These are phyloP conservation scores for Nomada flava DNA, from an alignment of 2,888 invertebrate genomes.

Conservation along the genomic window DNA sequence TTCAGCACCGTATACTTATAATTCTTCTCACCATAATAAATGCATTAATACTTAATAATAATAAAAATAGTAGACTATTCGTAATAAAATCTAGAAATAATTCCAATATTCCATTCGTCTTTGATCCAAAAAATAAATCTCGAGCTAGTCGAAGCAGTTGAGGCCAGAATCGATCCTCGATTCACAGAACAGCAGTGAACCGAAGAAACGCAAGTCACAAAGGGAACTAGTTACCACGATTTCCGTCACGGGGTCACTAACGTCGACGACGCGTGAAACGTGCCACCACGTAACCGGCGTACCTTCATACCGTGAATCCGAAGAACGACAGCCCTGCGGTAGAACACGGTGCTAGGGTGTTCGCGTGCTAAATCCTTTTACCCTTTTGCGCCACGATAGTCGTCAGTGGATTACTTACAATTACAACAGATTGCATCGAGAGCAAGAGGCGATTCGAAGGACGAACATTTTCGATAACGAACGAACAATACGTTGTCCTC, in stretches of 20 bases:
- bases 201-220: constrained; percentile 1
- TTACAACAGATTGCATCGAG: constrained; percentile 54
- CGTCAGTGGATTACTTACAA: constrained; percentile 50
- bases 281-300: constrained; percentile 13
- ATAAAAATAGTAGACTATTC: no score
- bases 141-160: neutral
- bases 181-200: neutral
- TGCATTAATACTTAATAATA: no score
- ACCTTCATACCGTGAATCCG: constrained; percentile 31
- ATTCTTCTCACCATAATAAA: no score
- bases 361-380: constrained; percentile 60
- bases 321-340: constrained; percentile 24
- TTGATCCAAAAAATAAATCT: neutral
- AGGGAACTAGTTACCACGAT: constrained; percentile 44
- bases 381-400: constrained; percentile 46
- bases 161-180: constrained; percentile 24
- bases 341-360: constrained; percentile 33
- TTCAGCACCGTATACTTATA: no score
- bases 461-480: constrained; percentile 56
- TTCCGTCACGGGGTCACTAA: constrained; percentile 7
- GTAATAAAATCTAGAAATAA: no score
- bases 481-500: constrained; percentile 23
- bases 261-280: constrained; percentile 39
- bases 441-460: constrained; percentile 39
- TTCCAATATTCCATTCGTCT: neutral